A percentile compares a stretch with the other conserved stretches of the same genome.
phyloP scores from a whole-genome alignment of 2,113 vertebrate genomes.

The Meles meles region DNA sequence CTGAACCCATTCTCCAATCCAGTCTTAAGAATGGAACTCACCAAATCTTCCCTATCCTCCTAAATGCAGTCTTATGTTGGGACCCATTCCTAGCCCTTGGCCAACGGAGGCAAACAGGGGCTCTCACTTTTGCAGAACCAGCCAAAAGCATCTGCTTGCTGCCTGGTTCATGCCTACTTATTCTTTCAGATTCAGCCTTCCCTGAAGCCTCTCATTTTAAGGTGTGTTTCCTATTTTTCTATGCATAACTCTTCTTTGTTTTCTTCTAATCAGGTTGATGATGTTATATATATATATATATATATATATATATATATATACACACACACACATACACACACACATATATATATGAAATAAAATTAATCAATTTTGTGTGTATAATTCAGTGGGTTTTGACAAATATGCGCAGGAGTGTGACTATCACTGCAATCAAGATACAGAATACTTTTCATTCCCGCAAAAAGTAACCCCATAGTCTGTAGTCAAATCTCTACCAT shows the following conservation, averaged over 20 bases:
- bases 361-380: neutral
- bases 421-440: neutral
- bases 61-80: neutral
- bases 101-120: neutral
- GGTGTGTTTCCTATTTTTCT: neutral
- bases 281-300: neutral
- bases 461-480: neutral
- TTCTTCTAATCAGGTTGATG: neutral
- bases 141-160: neutral
- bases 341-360: neutral
- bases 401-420: neutral
- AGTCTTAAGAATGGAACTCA: neutral
- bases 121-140: neutral
- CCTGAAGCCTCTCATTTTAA: neutral
- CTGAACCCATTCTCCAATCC: neutral
- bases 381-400: neutral
- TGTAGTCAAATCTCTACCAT: neutral
- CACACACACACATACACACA: no score
- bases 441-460: neutral
- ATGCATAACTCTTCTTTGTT: neutral
- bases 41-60: neutral
- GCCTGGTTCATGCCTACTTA: neutral
- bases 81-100: neutral
- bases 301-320: no score
- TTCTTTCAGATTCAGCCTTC: neutral